Base-by-base conservation (phyloP, 2,888 invertebrate genomes). In the Apamea crenata region DNA sequence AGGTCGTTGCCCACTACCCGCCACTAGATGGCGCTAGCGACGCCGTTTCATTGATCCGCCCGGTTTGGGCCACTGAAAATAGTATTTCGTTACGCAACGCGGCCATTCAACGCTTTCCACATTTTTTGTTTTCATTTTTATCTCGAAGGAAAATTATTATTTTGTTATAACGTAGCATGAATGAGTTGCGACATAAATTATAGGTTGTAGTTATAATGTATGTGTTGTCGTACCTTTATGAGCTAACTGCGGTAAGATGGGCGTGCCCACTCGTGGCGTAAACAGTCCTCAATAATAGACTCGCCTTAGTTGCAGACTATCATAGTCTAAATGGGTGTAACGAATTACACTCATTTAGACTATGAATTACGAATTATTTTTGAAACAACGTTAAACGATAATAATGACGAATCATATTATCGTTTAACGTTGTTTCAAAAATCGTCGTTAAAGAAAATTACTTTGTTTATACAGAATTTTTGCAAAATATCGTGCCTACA, bases 41-140 rank as follows among this genome's bases (percentile, higher is more conserved):
- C 89, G 86, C 86, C 84, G 85, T 88, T 92, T 94, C 95, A 95
- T 95, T 95, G 95, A 95, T 95, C 95, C 94, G 87, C 87, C 80
- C 88, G 87, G 86, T 89, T 90, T 88, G 82, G 87, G 89, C 89
- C 85, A 90, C 93, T 93, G 91, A 93, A 94, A 95, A 95, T 95
- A 95, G 89, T 89, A 90, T 83, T 87, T 70, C 0, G 84, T 89
- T 89, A 89, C 89, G 89, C 82, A 89, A 89, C 85, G 36, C 82
- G 50, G 81, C 80, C 89, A 89, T 89, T 89, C 87, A 89, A 83
- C 77, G 82, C 53, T 77, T 73, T 80, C 67, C 67, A 74, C 81
- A 71, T 86, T 80, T 89, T 85, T 89, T 87, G 78, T 84, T 86
- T 88, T 80, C 76, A 67, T 88, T 83, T 82, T 67, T 82, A 70